These are phyloP conservation scores for Xyrichtys novacula DNA, from an alignment of 2,797 vertebrate species.

Conservation along the genomic window DNA sequence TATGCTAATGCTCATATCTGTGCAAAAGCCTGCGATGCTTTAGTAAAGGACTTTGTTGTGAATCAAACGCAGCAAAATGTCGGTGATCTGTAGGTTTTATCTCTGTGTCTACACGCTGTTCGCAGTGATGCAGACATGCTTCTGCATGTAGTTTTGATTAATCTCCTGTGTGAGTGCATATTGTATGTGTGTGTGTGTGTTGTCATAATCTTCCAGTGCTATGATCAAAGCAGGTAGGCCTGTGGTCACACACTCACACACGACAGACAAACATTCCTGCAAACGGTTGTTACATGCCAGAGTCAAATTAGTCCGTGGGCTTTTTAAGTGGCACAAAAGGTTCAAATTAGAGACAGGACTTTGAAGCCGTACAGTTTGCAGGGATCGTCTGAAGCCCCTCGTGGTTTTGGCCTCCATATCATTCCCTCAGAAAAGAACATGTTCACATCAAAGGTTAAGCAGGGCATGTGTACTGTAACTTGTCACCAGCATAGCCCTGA, in stretches of 20 bases:
- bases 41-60: neutral
- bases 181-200: constrained; percentile 37
- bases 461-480: constrained; percentile 82
- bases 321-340: constrained; percentile 86
- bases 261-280: constrained; percentile 74
- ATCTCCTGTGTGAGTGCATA: constrained; percentile 44
- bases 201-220: constrained; percentile 72
- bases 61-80: neutral
- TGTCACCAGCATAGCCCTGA: constrained; percentile 76
- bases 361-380: constrained; percentile 82
- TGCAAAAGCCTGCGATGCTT: neutral
- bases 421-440: constrained; percentile 73
- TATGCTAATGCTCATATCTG: neutral
- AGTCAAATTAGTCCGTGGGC: constrained; percentile 82
- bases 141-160: constrained; percentile 67
- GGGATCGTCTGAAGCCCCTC: constrained; percentile 78
- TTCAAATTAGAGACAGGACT: constrained; percentile 84
- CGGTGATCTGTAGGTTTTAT: constrained; percentile 17
- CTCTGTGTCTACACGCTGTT: constrained; percentile 5
- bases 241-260: constrained; percentile 66
- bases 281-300: constrained; percentile 80
- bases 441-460: constrained; percentile 84
- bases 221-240: constrained; percentile 80
- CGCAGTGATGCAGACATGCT: constrained; percentile 22
- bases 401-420: constrained; percentile 80